phyloP scores from a whole-genome alignment of 2,888 invertebrate genomes.

The Thereva unica region DNA sequence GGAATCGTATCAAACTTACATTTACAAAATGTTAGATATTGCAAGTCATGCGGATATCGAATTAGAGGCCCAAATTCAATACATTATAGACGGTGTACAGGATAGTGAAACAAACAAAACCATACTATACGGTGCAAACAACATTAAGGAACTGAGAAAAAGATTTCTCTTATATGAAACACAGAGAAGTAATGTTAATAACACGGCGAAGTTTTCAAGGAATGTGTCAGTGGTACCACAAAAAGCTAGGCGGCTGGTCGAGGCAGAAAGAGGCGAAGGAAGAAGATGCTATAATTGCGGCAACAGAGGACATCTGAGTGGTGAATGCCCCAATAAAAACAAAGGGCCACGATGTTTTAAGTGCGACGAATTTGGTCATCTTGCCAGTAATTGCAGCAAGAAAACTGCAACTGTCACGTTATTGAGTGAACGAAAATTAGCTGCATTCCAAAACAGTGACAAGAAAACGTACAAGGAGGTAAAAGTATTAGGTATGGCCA shows the following conservation, averaged over 20 bases:
- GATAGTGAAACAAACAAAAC: slow-evolving; percentile 10
- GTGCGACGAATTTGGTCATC: background rate
- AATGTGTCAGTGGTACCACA: too few species aligned
- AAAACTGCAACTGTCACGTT: too few species aligned
- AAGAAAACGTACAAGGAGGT: background rate
- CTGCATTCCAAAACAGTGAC: too few species aligned
- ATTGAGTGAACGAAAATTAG: too few species aligned
- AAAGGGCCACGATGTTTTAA: background rate
- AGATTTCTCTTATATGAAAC: background rate
- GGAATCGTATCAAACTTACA: slow-evolving; percentile 9
- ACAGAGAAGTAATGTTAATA: background rate
- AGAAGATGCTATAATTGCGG: background rate
- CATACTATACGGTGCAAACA: slow-evolving; percentile 11
- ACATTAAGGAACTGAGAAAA: background rate
- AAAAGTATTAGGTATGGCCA: background rate
- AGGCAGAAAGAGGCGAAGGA: background rate
- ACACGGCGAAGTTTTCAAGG: background rate
- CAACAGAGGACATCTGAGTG: background rate
- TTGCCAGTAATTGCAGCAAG: background rate
- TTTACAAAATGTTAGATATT: slow-evolving; percentile 1
- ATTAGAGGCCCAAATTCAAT: slow-evolving; percentile 9
- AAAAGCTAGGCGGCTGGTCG: background rate
- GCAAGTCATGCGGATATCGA: slow-evolving; percentile 10
- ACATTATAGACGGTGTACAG: slow-evolving; percentile 12
- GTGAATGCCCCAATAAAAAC: background rate